phyloP scores from a whole-genome alignment of 35 echinoderm and acorn worm species.

The Lytechinus pictus region DNA sequence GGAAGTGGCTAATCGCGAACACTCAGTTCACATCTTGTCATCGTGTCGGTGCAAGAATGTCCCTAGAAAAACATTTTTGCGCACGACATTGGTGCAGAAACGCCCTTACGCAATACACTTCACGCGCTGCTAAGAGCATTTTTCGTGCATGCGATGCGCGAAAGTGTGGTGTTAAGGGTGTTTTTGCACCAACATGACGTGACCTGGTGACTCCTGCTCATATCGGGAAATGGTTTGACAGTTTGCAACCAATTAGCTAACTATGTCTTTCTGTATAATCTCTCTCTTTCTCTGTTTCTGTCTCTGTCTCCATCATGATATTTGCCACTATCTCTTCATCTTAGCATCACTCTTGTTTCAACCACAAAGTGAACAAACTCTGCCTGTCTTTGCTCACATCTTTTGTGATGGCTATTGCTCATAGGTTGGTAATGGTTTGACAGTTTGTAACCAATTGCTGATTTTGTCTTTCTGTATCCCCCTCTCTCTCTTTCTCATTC shows the following conservation, averaged over 20 bases:
- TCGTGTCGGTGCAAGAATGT: neutral
- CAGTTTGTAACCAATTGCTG: too few relatives aligned
- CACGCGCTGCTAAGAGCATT: too few relatives aligned
- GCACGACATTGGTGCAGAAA: too few relatives aligned
- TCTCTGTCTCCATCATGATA: neutral
- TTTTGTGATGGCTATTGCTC: too few relatives aligned
- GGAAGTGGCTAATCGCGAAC: neutral
- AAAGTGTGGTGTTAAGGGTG: too few relatives aligned
- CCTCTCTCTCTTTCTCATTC: neutral
- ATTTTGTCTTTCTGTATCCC: neutral
- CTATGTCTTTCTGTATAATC: neutral
- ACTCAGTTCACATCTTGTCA: neutral
- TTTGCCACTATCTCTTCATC: neutral
- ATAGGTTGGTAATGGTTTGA: too few relatives aligned
- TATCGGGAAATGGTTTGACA: neutral
- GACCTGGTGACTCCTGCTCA: neutral
- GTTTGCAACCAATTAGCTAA: neutral
- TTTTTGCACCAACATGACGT: too few relatives aligned
- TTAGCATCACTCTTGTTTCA: neutral
- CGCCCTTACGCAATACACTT: too few relatives aligned
- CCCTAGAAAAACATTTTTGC: too few relatives aligned
- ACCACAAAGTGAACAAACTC: neutral
- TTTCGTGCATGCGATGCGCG: too few relatives aligned
- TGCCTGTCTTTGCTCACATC: too few relatives aligned
- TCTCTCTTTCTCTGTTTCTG: neutral